phyloP scores from a whole-genome alignment of 2,113 vertebrate genomes.

The Phoenicopterus ruber region DNA sequence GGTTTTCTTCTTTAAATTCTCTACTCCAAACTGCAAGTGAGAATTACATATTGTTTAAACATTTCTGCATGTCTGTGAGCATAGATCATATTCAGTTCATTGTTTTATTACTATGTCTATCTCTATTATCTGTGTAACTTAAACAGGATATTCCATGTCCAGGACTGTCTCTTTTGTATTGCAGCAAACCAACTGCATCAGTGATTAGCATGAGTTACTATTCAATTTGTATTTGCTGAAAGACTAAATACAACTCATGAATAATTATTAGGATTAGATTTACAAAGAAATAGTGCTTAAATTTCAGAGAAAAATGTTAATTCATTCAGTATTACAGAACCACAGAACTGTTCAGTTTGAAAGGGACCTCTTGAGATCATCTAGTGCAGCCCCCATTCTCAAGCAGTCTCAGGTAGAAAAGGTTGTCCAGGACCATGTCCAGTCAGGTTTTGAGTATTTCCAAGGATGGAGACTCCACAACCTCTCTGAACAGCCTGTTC shows the following conservation, averaged over 20 bases:
- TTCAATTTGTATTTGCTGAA: not conserved
- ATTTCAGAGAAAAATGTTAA: not conserved
- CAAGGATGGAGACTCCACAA: not conserved
- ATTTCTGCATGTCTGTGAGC: not conserved
- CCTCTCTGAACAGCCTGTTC: not conserved
- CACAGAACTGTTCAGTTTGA: not conserved
- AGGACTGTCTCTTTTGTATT: not conserved
- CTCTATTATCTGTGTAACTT: not conserved
- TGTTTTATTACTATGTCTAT: not conserved
- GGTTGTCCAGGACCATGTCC: not conserved
- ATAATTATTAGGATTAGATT: not conserved
- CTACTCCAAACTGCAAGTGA: not conserved
- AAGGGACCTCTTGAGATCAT: not conserved
- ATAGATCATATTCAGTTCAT: not conserved
- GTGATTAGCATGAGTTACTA: not conserved
- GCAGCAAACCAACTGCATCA: not conserved
- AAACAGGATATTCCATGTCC: not conserved
- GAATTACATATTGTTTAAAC: not conserved
- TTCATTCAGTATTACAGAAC: not conserved
- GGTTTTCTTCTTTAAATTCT: not conserved
- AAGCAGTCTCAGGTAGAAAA: not conserved
- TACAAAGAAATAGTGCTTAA: not conserved
- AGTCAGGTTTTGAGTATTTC: not conserved
- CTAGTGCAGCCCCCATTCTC: not conserved
- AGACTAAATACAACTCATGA: not conserved